Evolutionary conservation across 2,113 vertebrate genomes (phyloP).

Genomic region (Chauna torquata): DNA sequence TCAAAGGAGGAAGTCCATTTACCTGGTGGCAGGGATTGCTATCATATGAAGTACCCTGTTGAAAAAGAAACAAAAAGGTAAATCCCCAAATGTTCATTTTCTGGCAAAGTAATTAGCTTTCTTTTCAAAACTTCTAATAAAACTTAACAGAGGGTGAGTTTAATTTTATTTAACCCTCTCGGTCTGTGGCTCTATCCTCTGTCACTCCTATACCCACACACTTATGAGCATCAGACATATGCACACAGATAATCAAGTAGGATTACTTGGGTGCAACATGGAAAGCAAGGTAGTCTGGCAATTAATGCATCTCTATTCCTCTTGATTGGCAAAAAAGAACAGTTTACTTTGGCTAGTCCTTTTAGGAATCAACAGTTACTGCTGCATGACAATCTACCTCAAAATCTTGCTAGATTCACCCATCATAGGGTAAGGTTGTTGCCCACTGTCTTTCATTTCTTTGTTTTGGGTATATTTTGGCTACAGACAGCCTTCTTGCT

Average conservation of each 20-base stretch:
- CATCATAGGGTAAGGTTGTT: not conserved
- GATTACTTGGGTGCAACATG: not conserved
- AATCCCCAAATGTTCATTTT: not conserved
- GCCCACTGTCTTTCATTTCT: not conserved
- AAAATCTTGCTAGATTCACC: not conserved
- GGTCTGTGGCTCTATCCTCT: not conserved
- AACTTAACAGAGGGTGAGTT: not conserved
- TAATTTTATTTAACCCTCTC: not conserved
- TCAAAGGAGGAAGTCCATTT: not conserved
- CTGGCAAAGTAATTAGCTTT: not conserved
- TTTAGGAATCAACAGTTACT: not conserved
- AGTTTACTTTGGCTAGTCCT: not conserved
- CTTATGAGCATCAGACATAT: not conserved
- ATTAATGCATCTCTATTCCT: not conserved
- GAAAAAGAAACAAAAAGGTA: not conserved
- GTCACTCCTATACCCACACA: not conserved
- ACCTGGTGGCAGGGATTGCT: conserved; percentile 67
- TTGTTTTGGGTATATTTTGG: not conserved
- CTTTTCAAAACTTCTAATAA: not conserved
- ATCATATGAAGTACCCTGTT: conserved; percentile 54
- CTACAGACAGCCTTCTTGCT: not conserved
- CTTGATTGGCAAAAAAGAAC: not conserved
- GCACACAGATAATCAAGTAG: not conserved
- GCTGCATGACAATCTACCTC: not conserved
- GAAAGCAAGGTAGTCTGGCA: not conserved